Percentiles rank a stretch among this genome's conserved stretches.
phyloP scores from a whole-genome alignment of 64 coral and sea anemone genomes.

The Montipora efflorescens region DNA sequence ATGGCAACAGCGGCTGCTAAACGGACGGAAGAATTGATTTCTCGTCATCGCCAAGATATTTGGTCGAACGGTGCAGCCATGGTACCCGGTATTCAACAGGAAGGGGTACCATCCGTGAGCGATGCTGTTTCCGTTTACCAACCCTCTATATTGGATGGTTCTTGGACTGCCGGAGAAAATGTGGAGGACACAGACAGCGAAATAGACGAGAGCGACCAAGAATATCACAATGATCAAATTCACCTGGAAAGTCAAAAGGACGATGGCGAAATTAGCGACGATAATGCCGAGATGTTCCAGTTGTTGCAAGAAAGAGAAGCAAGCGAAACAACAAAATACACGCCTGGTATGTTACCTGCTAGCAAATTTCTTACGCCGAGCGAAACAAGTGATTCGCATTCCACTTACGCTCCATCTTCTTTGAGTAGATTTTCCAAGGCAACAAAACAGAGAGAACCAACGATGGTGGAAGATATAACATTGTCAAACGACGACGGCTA shows the following conservation, averaged over 20 bases:
- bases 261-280: too few relatives aligned
- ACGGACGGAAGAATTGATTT: neutral
- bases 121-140: neutral
- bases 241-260: too few relatives aligned
- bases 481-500: too few relatives aligned
- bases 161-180: neutral
- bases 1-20: neutral
- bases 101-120: neutral
- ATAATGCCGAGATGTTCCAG: too few relatives aligned
- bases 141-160: neutral
- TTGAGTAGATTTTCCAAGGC: neutral
- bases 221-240: too few relatives aligned
- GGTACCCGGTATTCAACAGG: neutral
- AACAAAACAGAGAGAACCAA: too few relatives aligned
- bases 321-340: neutral
- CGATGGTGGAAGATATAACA: too few relatives aligned
- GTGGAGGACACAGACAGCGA: too few relatives aligned
- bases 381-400: neutral
- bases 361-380: too few relatives aligned
- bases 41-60: neutral
- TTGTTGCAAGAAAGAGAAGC: too few relatives aligned
- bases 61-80: neutral
- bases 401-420: neutral
- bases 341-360: too few relatives aligned
- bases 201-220: too few relatives aligned